A percentile compares a stretch with the other conserved stretches of the same genome.
Evolutionary conservation across 2,797 vertebrate species (phyloP).

Genomic region (Babyrousa celebensis): DNA sequence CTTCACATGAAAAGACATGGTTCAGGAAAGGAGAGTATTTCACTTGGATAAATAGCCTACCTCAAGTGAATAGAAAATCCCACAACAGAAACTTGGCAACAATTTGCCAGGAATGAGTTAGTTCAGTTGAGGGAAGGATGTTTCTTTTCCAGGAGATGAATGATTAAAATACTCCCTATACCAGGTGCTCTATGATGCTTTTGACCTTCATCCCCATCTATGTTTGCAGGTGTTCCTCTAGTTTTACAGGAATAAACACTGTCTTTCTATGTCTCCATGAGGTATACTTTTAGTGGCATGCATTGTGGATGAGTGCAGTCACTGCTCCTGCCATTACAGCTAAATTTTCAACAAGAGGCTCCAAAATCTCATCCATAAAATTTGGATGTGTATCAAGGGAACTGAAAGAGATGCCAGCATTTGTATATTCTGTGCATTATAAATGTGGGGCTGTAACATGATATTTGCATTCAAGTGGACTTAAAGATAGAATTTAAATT

Average conservation of each 20-base stretch:
- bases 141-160: constrained; percentile 69
- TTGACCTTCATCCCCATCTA: constrained; percentile 56
- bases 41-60: constrained; percentile 63
- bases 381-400: constrained; percentile 52
- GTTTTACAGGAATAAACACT: constrained; percentile 40
- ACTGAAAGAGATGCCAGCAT: constrained; percentile 34
- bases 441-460: background rate
- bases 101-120: constrained; percentile 50
- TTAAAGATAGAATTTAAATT: constrained; percentile 50
- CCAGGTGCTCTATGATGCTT: constrained; percentile 33
- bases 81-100: constrained; percentile 64
- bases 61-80: constrained; percentile 41
- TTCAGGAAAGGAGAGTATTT: constrained; percentile 43
- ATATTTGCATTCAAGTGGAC: constrained; percentile 14
- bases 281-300: constrained; percentile 57
- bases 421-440: background rate
- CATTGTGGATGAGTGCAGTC: constrained; percentile 50
- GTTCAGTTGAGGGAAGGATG: constrained; percentile 1
- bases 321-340: constrained; percentile 59
- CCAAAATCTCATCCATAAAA: constrained; percentile 63
- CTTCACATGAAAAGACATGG: constrained; percentile 45
- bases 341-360: constrained; percentile 76
- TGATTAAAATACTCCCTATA: constrained; percentile 45
- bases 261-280: constrained; percentile 32
- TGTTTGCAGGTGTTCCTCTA: constrained; percentile 68